Base-by-base conservation (phyloP, 1,140 invertebrate genomes). In the Achatina immaculata region DNA sequence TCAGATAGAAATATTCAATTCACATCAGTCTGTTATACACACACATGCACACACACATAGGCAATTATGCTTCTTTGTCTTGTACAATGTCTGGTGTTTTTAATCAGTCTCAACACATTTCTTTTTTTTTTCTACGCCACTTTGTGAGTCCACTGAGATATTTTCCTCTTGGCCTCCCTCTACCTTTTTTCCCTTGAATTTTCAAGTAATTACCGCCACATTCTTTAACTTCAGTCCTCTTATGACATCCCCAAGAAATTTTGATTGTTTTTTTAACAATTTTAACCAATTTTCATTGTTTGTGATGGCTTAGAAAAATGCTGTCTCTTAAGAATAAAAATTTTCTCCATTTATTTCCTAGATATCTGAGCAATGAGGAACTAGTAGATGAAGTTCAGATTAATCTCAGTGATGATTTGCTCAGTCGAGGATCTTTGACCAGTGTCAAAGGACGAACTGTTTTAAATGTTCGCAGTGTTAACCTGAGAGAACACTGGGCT, bases 401-500 rank as follows among this genome's bases (percentile, higher is more conserved):
- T 31, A 89, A 88, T 80, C 74, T 90, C n/a, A 86, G 85, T 40
- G 88, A 90, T 65, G 85, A 88, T 34, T 66, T 89, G 11, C 71
- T 90, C 14, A 89, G 88, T 21, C 73, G 87, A 34, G 89, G 85
- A 24, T 89, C 87, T n/a, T 88, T 90, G 88, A 90, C 88, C 0
- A 82, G 85, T 42, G 76, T 81, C 0, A 88, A 88, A 65, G 89
- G 88, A 0, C 83, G 84, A 58, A 82, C 87, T 14, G 84, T 82
- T 14, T 73, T 90, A 0, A 89, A 88, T 80, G 87, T 90, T 16
- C 79, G 88, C 14, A 77, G 86, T n/a, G 83, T 86, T 36, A 88
- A 89, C 74, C 75, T 89, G 7, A 73, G 88, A 66, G 87, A 89
- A 77, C 80, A 83, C 43, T 89, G 89, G 88, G 85, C 88, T 6